A percentile compares a stretch with the other conserved stretches of the same genome.
These are phyloP conservation scores for Paracyclopina nana DNA, from an alignment of 1,140 invertebrate genomes.

Conservation along the genomic window DNA sequence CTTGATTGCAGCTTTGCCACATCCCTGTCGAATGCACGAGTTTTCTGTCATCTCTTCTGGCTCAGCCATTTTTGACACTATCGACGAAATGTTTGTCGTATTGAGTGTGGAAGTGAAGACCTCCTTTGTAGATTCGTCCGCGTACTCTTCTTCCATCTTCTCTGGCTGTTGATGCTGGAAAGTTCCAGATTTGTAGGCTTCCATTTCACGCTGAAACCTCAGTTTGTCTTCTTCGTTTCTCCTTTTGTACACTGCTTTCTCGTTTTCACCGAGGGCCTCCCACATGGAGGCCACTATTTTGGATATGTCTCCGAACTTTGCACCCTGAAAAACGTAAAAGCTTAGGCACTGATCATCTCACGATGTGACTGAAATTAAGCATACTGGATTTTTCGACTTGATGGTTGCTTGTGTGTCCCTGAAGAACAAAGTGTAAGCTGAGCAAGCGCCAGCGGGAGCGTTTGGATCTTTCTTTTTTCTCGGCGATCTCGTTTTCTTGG, in stretches of 20 bases:
- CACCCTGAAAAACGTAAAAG: too few species aligned
- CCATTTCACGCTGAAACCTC: constrained; percentile 4
- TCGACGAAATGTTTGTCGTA: neutral
- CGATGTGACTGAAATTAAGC: too few species aligned
- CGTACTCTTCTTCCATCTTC: neutral
- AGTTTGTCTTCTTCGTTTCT: constrained; percentile 1
- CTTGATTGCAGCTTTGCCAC: constrained; percentile 66
- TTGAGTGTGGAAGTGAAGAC: neutral
- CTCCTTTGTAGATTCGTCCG: neutral
- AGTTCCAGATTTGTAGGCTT: neutral
- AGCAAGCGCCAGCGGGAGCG: neutral
- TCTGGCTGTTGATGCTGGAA: neutral
- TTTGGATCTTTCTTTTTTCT: constrained; percentile 9
- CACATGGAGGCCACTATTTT: constrained; percentile 95
- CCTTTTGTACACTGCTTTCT: constrained; percentile 35
- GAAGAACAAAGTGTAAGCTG: constrained; percentile 12
- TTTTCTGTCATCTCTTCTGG: neutral
- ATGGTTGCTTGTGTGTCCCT: constrained; percentile 3
- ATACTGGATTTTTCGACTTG: constrained; percentile 7
- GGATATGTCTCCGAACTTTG: constrained; percentile 91
- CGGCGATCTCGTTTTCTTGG: neutral
- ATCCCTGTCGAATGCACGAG: constrained; percentile 62
- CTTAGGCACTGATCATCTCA: too few species aligned
- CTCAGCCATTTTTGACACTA: neutral
- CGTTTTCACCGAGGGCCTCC: constrained; percentile 75